phyloP scores from a whole-genome alignment of 2,797 vertebrate genomes.

The Emydoidea blandingii region DNA sequence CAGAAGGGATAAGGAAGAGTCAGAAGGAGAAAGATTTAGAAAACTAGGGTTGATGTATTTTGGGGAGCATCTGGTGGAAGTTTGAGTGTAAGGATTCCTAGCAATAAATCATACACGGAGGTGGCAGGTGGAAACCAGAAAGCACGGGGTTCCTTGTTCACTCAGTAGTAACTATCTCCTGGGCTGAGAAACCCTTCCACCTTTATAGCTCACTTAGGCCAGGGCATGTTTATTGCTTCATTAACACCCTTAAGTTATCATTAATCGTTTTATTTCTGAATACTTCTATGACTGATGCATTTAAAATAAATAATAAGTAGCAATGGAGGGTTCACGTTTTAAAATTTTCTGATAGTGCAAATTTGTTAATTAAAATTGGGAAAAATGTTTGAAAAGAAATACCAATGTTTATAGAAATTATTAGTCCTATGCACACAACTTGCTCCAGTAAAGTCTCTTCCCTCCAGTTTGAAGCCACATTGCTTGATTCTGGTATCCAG shows the following conservation, averaged over 20 bases:
- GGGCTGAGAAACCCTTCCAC: neutral
- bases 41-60: neutral
- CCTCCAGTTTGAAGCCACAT: neutral
- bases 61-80: neutral
- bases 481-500: neutral
- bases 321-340: no score
- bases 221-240: no score
- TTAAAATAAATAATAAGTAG: no score
- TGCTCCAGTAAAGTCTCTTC: neutral
- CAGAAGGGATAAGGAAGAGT: neutral
- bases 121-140: neutral
- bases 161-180: accelerated
- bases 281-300: no score
- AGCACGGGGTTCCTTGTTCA: neutral
- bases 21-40: neutral
- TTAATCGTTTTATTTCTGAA: no score
- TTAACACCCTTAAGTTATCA: no score
- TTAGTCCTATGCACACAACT: neutral
- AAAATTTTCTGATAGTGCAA: no score
- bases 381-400: no score
- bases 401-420: no score
- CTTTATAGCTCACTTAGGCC: neutral
- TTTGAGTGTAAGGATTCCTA: neutral
- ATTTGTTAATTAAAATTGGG: no score
- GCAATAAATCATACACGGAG: neutral